phyloP scores from a whole-genome alignment of 2,113 vertebrate species.

The Tympanuchus pallidicinctus region DNA sequence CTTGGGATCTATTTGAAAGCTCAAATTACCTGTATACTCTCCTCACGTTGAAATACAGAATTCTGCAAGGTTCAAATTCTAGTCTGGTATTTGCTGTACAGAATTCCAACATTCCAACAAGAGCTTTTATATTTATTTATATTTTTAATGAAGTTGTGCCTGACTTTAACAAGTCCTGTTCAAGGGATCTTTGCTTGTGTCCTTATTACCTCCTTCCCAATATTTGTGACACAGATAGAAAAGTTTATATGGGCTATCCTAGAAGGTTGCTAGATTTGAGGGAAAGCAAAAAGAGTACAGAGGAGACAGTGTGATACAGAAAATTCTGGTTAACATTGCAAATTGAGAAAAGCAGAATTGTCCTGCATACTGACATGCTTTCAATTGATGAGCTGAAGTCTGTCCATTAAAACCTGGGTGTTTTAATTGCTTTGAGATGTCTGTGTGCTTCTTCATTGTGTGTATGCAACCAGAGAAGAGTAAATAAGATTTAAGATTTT shows the following conservation, averaged over 20 bases:
- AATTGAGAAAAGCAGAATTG: background rate
- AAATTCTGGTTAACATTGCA: background rate
- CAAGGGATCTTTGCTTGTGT: background rate
- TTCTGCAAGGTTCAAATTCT: background rate
- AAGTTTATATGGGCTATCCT: background rate
- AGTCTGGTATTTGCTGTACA: background rate
- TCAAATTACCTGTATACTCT: background rate
- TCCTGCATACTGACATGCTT: background rate
- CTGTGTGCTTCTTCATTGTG: background rate
- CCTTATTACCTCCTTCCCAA: background rate
- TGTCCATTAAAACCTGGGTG: background rate
- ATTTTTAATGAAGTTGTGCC: background rate
- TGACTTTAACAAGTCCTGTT: background rate
- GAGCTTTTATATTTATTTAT: background rate
- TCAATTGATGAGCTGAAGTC: background rate
- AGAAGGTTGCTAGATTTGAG: background rate
- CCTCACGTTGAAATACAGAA: background rate
- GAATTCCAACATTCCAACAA: background rate
- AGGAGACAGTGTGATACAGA: background rate
- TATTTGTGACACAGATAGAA: background rate
- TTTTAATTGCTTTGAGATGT: background rate
- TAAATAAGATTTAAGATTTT: background rate
- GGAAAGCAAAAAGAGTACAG: background rate
- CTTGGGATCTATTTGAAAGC: background rate
- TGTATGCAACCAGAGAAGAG: background rate